Percentiles rank a stretch among this genome's conserved stretches.
Conservation (phyloP, 2,797 vertebrate genomes). For the Trichosurus vulpecula region DNA sequence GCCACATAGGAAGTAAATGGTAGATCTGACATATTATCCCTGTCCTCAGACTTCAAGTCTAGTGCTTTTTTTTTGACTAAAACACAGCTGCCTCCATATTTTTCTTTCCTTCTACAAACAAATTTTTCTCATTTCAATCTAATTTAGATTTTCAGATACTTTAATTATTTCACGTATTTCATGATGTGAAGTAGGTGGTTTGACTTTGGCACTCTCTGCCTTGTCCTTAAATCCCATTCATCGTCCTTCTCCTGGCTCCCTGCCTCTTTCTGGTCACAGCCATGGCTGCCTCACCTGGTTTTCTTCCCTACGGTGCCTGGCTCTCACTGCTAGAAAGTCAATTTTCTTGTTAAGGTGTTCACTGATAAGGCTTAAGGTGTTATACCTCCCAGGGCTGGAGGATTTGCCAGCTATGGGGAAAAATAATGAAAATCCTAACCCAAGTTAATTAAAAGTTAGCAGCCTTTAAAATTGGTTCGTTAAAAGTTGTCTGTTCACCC, state of each 20-base stretch:
- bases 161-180: background rate
- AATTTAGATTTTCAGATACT: background rate
- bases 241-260: background rate
- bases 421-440: constrained; percentile 15
- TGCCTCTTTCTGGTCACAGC: background rate
- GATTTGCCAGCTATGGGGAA: background rate
- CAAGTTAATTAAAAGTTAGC: background rate
- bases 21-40: constrained; percentile 30
- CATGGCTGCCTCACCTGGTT: background rate
- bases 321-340: background rate
- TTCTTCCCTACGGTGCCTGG: background rate
- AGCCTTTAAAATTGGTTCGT: constrained; percentile 30
- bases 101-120: background rate
- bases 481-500: constrained; percentile 31
- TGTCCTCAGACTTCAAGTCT: constrained; percentile 20
- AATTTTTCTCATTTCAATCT: background rate
- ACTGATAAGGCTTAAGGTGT: background rate
- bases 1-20: background rate
- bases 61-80: background rate
- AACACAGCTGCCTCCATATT: background rate
- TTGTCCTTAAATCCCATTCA: background rate
- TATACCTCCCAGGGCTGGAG: background rate
- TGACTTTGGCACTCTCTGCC: background rate
- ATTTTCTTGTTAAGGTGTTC: background rate
- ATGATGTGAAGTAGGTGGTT: background rate